These are phyloP conservation scores for Chaetodon auriga DNA, from an alignment of 2,113 vertebrate species.

Conservation along the genomic window DNA sequence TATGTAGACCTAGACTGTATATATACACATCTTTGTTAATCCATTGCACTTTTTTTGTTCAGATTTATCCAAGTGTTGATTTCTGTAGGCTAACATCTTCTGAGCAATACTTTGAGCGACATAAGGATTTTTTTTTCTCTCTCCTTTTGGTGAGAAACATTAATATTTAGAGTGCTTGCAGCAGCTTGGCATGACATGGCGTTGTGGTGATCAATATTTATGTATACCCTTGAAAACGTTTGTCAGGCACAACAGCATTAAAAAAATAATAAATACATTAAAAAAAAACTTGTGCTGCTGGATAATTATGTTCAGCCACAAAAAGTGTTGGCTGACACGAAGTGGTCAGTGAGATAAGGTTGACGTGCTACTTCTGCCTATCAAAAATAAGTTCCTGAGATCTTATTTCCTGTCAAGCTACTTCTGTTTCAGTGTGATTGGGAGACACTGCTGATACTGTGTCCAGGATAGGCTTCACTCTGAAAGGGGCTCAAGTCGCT, in stretches of 20 bases:
- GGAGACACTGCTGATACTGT: neutral
- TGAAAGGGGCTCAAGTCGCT: constrained; percentile 7
- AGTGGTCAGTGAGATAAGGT: neutral
- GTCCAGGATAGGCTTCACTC: neutral
- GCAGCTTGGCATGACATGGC: constrained; percentile 28
- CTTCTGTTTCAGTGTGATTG: constrained; percentile 37
- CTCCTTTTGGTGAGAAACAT: neutral
- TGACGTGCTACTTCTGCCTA: constrained; percentile 30
- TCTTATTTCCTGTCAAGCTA: constrained; percentile 34
- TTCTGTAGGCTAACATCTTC: constrained; percentile 28
- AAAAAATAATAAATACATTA: neutral
- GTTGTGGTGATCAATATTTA: constrained; percentile 30
- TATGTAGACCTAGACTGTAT: constrained; percentile 38
- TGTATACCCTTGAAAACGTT: neutral
- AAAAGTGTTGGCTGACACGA: constrained; percentile 12
- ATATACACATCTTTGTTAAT: constrained; percentile 43
- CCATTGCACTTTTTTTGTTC: constrained; percentile 54
- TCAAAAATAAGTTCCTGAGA: constrained; percentile 20
- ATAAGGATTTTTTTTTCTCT: neutral
- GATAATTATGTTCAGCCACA: constrained; percentile 16
- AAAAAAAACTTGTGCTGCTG: neutral
- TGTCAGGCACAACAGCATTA: constrained; percentile 2
- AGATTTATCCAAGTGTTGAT: constrained; percentile 23
- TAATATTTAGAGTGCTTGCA: constrained; percentile 16
- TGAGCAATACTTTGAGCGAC: constrained; percentile 46